These are phyloP conservation scores for Mastomys natalensis DNA, from an alignment of 2,113 vertebrate genomes.

Conservation along the genomic window DNA sequence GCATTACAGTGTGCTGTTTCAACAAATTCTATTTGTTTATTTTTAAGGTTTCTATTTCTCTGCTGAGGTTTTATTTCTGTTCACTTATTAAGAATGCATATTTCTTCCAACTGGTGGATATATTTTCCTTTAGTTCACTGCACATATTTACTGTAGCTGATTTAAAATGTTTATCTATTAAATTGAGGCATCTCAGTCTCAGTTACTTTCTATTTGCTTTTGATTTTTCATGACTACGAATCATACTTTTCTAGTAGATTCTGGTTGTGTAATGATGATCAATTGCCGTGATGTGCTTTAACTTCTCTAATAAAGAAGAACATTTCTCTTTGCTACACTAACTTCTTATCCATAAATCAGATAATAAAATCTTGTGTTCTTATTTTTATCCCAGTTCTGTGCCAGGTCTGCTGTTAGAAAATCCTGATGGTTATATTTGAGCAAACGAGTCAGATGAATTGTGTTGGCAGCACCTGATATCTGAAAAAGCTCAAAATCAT, in stretches of 20 bases:
- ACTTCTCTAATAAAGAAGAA: conserved; percentile 1
- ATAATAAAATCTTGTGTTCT: neutral
- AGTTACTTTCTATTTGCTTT: neutral
- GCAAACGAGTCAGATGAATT: neutral
- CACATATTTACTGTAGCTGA: neutral
- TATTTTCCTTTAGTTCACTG: neutral
- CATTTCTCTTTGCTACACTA: neutral
- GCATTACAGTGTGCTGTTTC: neutral
- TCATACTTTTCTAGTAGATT: neutral
- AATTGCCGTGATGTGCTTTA: neutral
- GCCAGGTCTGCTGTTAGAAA: neutral
- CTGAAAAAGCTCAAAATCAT: neutral
- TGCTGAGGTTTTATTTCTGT: conserved; percentile 38
- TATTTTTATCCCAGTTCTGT: neutral
- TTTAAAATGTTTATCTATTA: conserved; percentile 34
- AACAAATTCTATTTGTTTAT: neutral
- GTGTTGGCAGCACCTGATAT: no score
- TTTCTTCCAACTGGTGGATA: neutral
- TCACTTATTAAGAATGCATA: neutral
- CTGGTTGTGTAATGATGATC: neutral
- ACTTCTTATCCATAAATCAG: neutral
- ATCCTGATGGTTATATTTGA: neutral
- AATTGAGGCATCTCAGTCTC: neutral
- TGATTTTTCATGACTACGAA: neutral
- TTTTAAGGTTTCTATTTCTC: neutral